Evolutionary conservation across 2,113 vertebrate genomes (phyloP).

Genomic region (Callionymus lyra): DNA sequence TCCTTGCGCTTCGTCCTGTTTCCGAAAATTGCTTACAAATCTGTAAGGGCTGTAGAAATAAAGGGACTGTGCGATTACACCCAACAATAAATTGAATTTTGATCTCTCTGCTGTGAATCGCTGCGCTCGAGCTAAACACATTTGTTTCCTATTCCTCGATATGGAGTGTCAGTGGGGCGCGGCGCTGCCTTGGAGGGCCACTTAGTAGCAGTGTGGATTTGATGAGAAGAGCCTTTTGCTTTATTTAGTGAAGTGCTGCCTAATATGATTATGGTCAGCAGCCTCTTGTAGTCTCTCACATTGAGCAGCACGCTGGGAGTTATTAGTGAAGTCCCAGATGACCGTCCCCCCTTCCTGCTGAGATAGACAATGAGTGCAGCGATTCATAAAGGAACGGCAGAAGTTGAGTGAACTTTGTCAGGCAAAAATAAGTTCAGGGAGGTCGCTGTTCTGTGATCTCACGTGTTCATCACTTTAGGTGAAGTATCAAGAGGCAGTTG

Average conservation of each 20-base stretch:
- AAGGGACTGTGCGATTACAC: constrained; percentile 16
- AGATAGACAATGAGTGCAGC: constrained; percentile 3
- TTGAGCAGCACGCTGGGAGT: constrained; percentile 34
- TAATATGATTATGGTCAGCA: constrained; percentile 64
- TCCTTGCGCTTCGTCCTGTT: not conserved
- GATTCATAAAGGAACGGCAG: constrained; percentile 6
- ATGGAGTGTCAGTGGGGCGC: constrained; percentile 11
- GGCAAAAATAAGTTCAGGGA: too few relatives aligned
- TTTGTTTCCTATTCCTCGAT: too few relatives aligned
- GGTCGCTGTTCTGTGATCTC: too few relatives aligned
- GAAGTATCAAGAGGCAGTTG: too few relatives aligned
- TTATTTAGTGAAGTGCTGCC: constrained; percentile 70
- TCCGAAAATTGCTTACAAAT: constrained; percentile 15
- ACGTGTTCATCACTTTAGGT: too few relatives aligned
- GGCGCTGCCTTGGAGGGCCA: constrained; percentile 35
- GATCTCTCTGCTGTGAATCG: constrained; percentile 4
- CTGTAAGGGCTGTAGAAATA: constrained; percentile 10
- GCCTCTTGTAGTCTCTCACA: constrained; percentile 38
- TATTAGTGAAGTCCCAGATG: constrained; percentile 49
- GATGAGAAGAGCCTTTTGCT: constrained; percentile 61
- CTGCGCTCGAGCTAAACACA: constrained; percentile 2
- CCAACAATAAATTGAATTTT: constrained; percentile 21
- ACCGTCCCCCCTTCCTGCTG: constrained; percentile 19
- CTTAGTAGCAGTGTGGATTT: constrained; percentile 52
- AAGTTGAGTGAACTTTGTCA: too few relatives aligned